Percentiles rank a stretch among this genome's conserved stretches.
phyloP scores from a whole-genome alignment of 2,888 invertebrate genomes.

The Ariolimax columbianus region DNA sequence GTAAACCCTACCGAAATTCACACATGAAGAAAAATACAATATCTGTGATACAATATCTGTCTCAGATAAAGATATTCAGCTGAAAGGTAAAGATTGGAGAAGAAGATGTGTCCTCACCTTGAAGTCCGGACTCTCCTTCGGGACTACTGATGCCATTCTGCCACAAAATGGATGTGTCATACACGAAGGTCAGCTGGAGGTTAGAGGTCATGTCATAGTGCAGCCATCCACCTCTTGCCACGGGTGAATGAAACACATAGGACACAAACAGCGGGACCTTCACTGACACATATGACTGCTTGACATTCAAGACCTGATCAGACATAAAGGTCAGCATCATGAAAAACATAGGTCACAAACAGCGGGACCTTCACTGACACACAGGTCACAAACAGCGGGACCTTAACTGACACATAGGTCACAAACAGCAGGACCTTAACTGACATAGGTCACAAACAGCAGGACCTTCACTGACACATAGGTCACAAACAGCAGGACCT shows the following conservation, averaged over 20 bases:
- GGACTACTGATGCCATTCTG: constrained; percentile 75
- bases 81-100: neutral
- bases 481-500: no score
- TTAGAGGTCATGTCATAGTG: constrained; percentile 75
- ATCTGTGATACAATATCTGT: no score
- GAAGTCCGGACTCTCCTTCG: constrained; percentile 62
- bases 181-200: constrained; percentile 76
- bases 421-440: no score
- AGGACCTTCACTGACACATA: no score
- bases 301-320: constrained; percentile 72
- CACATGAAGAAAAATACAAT: no score
- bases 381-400: no score
- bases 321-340: constrained; percentile 26
- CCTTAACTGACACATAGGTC: no score
- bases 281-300: constrained; percentile 76
- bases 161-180: constrained; percentile 78
- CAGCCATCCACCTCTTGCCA: constrained; percentile 74
- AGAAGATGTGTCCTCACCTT: constrained; percentile 62
- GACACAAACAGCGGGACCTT: constrained; percentile 77
- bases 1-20: no score
- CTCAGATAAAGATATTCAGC: neutral
- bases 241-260: constrained; percentile 76
- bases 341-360: constrained; percentile 74
- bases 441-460: no score
- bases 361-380: constrained; percentile 76